These are phyloP conservation scores for Astyanax mexicanus DNA, from an alignment of 2,797 vertebrate genomes.

Conservation along the genomic window DNA sequence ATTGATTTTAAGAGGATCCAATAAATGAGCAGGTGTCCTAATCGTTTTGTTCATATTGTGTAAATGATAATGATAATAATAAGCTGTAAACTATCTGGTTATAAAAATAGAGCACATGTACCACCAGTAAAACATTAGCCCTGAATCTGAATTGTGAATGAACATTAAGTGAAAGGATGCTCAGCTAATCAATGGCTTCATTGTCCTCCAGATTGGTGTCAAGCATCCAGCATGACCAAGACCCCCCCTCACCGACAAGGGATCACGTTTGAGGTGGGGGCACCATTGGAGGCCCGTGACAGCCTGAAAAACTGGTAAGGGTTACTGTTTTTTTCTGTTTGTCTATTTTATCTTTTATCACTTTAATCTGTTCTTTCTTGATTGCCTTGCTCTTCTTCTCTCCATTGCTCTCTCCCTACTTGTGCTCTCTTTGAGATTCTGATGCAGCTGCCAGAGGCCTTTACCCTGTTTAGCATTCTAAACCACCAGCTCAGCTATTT, in stretches of 20 bases:
- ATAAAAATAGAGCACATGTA: not conserved
- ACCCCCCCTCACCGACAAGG: conserved; percentile 94
- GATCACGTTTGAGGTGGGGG: conserved; percentile 95
- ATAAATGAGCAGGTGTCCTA: too few relatives aligned
- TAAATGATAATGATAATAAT: too few relatives aligned
- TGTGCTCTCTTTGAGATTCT: not conserved
- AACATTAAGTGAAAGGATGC: not conserved
- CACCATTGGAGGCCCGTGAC: conserved; percentile 95
- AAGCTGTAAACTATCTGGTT: too few relatives aligned
- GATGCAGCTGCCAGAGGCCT: conserved; percentile 17
- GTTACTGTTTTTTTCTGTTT: conserved; percentile 1
- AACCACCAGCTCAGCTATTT: not conserved
- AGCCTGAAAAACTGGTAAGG: conserved; percentile 88
- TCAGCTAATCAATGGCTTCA: conserved; percentile 16
- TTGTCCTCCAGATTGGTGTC: conserved; percentile 39
- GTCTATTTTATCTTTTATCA: not conserved
- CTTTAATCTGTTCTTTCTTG: too few relatives aligned
- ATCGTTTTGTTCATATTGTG: too few relatives aligned
- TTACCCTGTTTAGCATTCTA: conserved; percentile 15
- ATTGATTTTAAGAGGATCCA: too few relatives aligned
- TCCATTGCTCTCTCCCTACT: conserved; percentile 8
- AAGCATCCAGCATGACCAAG: conserved; percentile 85
- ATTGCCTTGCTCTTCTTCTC: conserved; percentile 9
- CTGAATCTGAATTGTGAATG: not conserved
- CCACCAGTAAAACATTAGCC: not conserved